A percentile compares a stretch with the other conserved stretches of the same genome.
These are phyloP conservation scores for Drosophila basisetae DNA, from an alignment of 2,888 invertebrate genomes.

Conservation along the genomic window DNA sequence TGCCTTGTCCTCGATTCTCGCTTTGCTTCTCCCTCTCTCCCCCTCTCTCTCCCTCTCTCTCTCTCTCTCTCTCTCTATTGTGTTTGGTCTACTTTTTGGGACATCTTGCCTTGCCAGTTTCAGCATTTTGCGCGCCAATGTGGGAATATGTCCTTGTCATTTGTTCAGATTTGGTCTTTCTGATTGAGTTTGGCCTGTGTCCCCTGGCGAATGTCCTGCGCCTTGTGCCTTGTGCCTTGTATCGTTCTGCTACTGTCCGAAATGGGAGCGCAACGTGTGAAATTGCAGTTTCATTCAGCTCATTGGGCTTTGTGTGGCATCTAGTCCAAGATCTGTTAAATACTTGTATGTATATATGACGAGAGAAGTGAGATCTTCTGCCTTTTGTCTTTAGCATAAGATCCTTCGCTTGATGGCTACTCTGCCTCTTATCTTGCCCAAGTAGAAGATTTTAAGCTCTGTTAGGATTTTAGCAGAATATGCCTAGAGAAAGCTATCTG, in stretches of 20 bases:
- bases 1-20: slow-evolving; percentile 16
- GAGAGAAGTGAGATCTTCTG: neutral
- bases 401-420: neutral
- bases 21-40: slow-evolving; percentile 13
- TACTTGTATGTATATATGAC: too few species aligned
- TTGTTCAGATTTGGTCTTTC: neutral
- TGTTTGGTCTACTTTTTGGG: slow-evolving; percentile 37
- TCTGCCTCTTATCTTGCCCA: too few species aligned
- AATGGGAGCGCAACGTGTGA: slow-evolving; percentile 23
- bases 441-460: too few species aligned
- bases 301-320: neutral
- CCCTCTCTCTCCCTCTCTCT: neutral
- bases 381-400: neutral
- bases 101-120: slow-evolving; percentile 57
- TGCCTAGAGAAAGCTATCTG: neutral
- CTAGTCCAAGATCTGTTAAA: neutral
- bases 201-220: neutral
- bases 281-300: slow-evolving; percentile 26
- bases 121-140: slow-evolving; percentile 65
- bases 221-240: slow-evolving; percentile 2
- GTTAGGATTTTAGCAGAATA: neutral
- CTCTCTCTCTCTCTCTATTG: neutral
- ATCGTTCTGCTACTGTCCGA: slow-evolving; percentile 37
- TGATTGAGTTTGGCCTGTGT: slow-evolving; percentile 1
- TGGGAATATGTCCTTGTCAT: slow-evolving; percentile 16